These are phyloP conservation scores for Taurulus bubalis DNA, from an alignment of 2,113 vertebrate genomes.

Conservation along the genomic window DNA sequence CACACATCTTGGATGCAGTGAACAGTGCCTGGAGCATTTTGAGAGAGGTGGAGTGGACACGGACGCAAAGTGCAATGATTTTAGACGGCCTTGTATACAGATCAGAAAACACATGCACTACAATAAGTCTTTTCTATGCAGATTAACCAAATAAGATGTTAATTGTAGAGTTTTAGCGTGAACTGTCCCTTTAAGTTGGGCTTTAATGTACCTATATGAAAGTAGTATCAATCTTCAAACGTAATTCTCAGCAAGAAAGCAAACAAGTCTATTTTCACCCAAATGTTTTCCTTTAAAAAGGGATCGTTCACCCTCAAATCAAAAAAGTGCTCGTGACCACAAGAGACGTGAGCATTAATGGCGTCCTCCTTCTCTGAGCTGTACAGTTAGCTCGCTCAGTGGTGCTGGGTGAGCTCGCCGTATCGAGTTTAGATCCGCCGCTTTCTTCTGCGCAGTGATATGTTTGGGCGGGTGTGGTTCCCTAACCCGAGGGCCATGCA, in stretches of 20 bases:
- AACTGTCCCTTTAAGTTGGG: not conserved
- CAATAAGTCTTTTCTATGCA: not conserved
- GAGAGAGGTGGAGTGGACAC: not conserved
- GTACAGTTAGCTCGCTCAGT: too few species aligned
- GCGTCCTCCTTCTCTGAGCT: too few species aligned
- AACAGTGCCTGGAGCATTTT: constrained; percentile 86
- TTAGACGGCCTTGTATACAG: not conserved
- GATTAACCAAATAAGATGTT: not conserved
- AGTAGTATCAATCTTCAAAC: not conserved
- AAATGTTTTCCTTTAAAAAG: not conserved
- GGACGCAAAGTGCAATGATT: not conserved
- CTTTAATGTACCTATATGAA: not conserved
- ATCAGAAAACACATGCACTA: not conserved
- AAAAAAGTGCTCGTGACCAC: not conserved
- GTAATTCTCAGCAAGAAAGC: not conserved
- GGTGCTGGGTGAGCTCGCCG: too few species aligned
- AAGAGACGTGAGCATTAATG: too few species aligned
- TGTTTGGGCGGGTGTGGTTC: too few species aligned
- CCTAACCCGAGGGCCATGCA: too few species aligned
- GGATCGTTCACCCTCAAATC: not conserved
- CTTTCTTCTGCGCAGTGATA: too few species aligned
- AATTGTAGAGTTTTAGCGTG: not conserved
- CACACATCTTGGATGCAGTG: constrained; percentile 86
- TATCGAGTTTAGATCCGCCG: too few species aligned
- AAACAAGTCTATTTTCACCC: not conserved